Conservation (phyloP, 2,113 vertebrate species). For the Meriones unguiculatus region DNA sequence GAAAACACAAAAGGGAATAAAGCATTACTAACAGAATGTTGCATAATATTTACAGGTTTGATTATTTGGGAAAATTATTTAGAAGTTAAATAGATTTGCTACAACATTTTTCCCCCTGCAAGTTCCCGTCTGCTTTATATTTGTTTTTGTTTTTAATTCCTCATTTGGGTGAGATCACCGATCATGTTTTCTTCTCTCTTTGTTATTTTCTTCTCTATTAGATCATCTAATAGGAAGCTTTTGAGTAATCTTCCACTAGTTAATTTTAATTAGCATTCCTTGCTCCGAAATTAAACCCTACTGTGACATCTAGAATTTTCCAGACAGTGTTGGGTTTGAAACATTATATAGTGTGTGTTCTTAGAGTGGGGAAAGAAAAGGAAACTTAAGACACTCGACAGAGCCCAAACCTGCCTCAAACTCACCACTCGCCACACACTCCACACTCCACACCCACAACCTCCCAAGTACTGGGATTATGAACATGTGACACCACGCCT, state of each 20-base stretch:
- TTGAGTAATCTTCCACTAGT: conserved; percentile 56
- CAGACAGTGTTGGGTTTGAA: conserved; percentile 29
- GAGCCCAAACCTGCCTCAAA: background rate
- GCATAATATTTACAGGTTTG: conserved; percentile 65
- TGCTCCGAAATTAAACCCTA: conserved; percentile 23
- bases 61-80: conserved; percentile 72
- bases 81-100: conserved; percentile 59
- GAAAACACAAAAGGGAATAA: background rate
- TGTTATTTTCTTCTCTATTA: conserved; percentile 2
- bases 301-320: conserved; percentile 28
- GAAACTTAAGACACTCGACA: background rate
- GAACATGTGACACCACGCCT: background rate
- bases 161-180: conserved; percentile 66
- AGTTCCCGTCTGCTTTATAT: conserved; percentile 56
- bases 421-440: background rate
- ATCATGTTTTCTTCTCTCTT: conserved; percentile 41
- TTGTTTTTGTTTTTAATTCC: conserved; percentile 62
- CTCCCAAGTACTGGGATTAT: background rate
- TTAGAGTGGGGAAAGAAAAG: background rate
- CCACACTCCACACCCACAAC: background rate
- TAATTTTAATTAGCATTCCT: conserved; percentile 43
- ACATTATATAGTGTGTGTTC: conserved; percentile 25
- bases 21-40: conserved; percentile 35
- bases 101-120: background rate
- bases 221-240: conserved; percentile 33